Evolutionary conservation across 2,888 invertebrate genomes (phyloP).

Genomic region (Trachelus tabidus): DNA sequence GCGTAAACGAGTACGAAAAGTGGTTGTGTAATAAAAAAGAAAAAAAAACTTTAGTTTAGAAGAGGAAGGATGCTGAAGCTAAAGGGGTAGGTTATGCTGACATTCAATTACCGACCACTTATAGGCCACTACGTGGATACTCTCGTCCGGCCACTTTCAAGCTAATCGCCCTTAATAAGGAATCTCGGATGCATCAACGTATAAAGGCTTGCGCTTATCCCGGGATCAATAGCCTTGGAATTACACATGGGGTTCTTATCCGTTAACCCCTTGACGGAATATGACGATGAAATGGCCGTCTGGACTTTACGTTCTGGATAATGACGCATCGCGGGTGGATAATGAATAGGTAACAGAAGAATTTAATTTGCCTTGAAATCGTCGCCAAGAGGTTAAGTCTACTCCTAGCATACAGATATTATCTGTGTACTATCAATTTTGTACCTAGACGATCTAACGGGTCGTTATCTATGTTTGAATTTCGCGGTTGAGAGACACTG

Average conservation of each 20-base stretch:
- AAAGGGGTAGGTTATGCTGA: constrained; percentile 24
- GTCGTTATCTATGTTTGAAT: not conserved
- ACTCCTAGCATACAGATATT: not conserved
- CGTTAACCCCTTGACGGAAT: constrained; percentile 1
- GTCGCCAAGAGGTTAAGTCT: not conserved
- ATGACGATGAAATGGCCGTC: not conserved
- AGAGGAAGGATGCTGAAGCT: not conserved
- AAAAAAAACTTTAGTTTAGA: not conserved
- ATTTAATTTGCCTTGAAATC: not conserved
- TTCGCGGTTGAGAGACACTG: constrained; percentile 47
- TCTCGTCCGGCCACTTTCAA: constrained; percentile 34
- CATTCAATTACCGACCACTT: constrained; percentile 45
- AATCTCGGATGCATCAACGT: constrained; percentile 30
- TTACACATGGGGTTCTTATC: not conserved
- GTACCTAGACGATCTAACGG: not conserved
- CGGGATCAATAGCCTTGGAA: not conserved
- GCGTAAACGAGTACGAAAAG: not conserved
- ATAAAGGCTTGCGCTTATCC: constrained; percentile 4
- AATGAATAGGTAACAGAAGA: not conserved
- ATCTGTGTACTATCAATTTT: not conserved
- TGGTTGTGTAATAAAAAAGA: not conserved
- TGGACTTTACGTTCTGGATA: not conserved
- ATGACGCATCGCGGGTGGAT: not conserved
- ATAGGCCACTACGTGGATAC: constrained; percentile 30
- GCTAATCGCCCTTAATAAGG: constrained; percentile 41